A percentile compares a stretch with the other conserved stretches of the same genome.
These are phyloP conservation scores for Squalus acanthias DNA, from an alignment of 2,797 vertebrate genomes.

Conservation along the genomic window DNA sequence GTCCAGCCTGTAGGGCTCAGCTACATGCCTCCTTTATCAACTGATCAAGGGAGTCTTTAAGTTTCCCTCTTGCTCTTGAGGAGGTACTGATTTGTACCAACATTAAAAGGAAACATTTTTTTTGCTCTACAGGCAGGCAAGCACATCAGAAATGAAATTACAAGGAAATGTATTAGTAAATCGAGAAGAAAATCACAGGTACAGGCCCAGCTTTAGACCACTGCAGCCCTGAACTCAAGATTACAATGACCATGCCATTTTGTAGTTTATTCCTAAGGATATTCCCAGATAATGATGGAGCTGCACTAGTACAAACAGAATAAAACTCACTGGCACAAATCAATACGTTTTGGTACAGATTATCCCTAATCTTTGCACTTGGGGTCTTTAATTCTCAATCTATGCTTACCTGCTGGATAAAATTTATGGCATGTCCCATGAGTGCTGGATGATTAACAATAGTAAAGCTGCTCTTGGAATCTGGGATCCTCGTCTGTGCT, in stretches of 20 bases:
- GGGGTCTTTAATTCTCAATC: background rate
- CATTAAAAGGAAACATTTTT: background rate
- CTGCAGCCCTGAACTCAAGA: background rate
- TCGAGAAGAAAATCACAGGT: background rate
- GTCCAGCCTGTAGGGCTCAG: background rate
- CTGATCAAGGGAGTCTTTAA: background rate
- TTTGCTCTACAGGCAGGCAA: background rate
- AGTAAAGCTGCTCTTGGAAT: slow-evolving; percentile 64
- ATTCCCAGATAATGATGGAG: background rate
- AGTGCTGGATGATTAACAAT: slow-evolving; percentile 81
- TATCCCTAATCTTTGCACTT: background rate
- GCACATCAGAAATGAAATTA: background rate
- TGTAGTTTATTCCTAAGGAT: background rate
- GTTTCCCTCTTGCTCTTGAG: background rate
- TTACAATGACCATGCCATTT: background rate
- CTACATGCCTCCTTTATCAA: background rate
- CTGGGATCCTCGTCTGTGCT: slow-evolving; percentile 54
- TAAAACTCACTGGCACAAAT: background rate
- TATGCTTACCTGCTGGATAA: slow-evolving; percentile 70
- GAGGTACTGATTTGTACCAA: background rate
- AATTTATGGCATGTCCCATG: slow-evolving; percentile 65
- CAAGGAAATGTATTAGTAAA: background rate
- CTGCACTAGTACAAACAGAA: background rate
- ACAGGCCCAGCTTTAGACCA: background rate
- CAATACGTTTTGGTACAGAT: background rate